Percentiles rank a stretch among this genome's conserved stretches.
Evolutionary conservation across 2,113 vertebrate species (phyloP).

Genomic region (Cepphus grylle): DNA sequence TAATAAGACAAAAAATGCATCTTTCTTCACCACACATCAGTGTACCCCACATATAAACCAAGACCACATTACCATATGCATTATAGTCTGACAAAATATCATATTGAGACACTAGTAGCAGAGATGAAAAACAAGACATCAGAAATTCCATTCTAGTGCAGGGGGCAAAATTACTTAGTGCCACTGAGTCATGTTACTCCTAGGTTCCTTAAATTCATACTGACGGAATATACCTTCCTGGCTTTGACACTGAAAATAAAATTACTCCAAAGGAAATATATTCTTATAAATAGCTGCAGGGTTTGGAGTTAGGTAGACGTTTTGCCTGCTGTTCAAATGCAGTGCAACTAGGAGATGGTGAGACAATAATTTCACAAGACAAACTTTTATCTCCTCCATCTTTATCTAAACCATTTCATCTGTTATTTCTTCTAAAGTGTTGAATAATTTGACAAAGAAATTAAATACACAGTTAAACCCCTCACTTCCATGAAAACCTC

Average conservation of each 20-base stretch:
- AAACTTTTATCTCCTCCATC: neutral
- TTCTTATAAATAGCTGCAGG: neutral
- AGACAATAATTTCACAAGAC: neutral
- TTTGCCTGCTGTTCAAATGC: neutral
- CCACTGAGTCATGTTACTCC: neutral
- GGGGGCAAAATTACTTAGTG: slow-evolving; percentile 53
- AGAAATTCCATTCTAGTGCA: slow-evolving; percentile 43
- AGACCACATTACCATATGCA: slow-evolving; percentile 53
- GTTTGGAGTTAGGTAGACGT: neutral
- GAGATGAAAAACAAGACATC: slow-evolving; percentile 51
- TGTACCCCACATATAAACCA: slow-evolving; percentile 46
- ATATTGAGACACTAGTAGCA: slow-evolving; percentile 34
- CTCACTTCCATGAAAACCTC: neutral
- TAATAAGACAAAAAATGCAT: slow-evolving; percentile 6
- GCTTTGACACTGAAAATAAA: slow-evolving; percentile 14
- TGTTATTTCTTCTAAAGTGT: neutral
- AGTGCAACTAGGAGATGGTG: neutral
- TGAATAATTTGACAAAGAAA: neutral
- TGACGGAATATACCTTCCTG: slow-evolving; percentile 29
- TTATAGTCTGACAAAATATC: slow-evolving; percentile 51
- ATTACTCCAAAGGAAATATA: neutral
- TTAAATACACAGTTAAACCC: neutral
- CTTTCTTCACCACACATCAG: neutral
- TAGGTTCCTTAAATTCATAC: slow-evolving; percentile 33
- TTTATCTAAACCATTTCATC: neutral